Percentiles rank a stretch among this genome's conserved stretches.
phyloP scores from a whole-genome alignment of 2,888 invertebrate species.

The Mycogona germanica region DNA sequence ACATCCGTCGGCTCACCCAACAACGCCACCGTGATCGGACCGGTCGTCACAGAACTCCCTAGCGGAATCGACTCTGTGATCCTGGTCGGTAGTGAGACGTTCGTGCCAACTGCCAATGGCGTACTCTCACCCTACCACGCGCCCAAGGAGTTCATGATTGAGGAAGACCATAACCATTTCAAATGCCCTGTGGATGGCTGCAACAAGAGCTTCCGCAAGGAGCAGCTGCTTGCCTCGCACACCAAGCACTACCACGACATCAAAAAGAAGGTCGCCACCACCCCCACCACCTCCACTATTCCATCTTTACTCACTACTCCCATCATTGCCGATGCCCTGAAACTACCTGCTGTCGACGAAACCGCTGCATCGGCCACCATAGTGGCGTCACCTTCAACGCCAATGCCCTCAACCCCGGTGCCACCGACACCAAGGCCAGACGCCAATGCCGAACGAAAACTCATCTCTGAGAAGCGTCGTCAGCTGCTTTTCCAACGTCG shows the following conservation, averaged over 20 bases:
- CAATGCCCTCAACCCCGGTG: neutral
- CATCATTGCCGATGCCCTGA: too few species aligned
- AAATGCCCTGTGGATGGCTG: constrained; percentile 46
- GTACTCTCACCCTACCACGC: too few species aligned
- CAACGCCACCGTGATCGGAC: too few species aligned
- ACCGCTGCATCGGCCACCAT: neutral
- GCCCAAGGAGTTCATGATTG: constrained; percentile 33
- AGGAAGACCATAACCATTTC: constrained; percentile 34
- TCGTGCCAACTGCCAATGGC: too few species aligned
- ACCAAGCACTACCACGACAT: constrained; percentile 78
- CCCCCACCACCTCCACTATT: neutral
- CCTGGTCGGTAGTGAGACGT: too few species aligned
- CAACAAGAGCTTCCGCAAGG: constrained; percentile 78
- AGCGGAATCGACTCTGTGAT: too few species aligned
- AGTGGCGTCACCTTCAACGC: neutral
- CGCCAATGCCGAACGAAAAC: constrained; percentile 13
- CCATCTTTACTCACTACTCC: neutral
- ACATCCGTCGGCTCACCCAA: too few species aligned
- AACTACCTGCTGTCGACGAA: neutral
- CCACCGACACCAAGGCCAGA: neutral
- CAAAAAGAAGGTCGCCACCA: neutral
- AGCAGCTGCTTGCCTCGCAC: constrained; percentile 62
- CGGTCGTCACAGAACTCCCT: too few species aligned
- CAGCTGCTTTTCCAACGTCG: constrained; percentile 14
- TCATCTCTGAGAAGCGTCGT: constrained; percentile 18